phyloP scores from a whole-genome alignment of 2,797 vertebrate species.

The Microchirus variegatus region DNA sequence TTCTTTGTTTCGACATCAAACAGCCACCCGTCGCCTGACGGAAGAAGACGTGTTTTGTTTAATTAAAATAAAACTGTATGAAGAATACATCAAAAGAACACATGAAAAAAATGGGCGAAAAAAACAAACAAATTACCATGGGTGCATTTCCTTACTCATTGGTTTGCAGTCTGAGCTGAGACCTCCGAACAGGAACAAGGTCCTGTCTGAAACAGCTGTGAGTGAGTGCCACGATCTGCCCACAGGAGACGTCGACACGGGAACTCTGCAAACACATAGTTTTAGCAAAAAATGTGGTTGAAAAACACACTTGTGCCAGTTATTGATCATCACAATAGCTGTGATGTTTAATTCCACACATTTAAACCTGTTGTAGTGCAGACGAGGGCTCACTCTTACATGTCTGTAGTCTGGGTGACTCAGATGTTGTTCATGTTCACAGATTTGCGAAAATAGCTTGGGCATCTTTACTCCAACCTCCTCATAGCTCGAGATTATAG shows the following conservation, averaged over 20 bases:
- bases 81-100: neutral
- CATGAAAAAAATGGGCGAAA: neutral
- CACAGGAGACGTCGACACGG: constrained; percentile 74
- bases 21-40: constrained; percentile 92
- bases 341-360: no score
- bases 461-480: no score
- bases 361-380: no score
- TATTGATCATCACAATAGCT: no score
- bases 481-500: no score
- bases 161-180: constrained; percentile 92
- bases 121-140: neutral
- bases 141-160: constrained; percentile 83
- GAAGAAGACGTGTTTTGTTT: neutral
- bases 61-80: neutral
- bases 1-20: constrained; percentile 85
- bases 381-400: no score
- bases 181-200: constrained; percentile 93
- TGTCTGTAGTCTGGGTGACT: no score
- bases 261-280: constrained; percentile 59
- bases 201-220: constrained; percentile 86
- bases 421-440: no score
- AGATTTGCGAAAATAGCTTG: no score
- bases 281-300: neutral
- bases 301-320: neutral
- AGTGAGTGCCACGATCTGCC: constrained; percentile 95